These are phyloP conservation scores for Chlorocebus sabaeus DNA, from an alignment of 2,113 vertebrate species.

Conservation along the genomic window DNA sequence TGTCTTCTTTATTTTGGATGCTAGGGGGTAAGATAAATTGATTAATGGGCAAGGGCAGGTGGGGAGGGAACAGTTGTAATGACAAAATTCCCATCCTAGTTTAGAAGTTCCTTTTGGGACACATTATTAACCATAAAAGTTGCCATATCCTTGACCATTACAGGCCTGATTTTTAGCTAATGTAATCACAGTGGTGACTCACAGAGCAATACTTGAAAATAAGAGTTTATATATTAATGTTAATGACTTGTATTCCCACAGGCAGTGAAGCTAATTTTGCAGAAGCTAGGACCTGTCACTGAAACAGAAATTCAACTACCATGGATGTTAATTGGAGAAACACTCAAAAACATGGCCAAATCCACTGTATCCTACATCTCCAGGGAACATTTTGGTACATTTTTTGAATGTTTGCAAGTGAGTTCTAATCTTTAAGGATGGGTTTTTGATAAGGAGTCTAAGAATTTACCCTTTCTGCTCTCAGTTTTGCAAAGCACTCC, in stretches of 20 bases:
- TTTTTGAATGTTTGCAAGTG: slow-evolving; percentile 93
- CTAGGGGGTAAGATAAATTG: background rate
- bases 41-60: background rate
- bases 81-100: background rate
- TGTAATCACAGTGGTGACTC: background rate
- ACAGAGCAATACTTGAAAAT: background rate
- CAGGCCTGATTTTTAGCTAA: background rate
- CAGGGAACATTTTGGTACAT: slow-evolving; percentile 88
- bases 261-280: slow-evolving; percentile 88
- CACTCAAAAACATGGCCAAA: slow-evolving; percentile 88
- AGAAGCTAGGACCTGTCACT: slow-evolving; percentile 90
- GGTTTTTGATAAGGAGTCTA: background rate
- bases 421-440: slow-evolving; percentile 1
- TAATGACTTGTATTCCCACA: slow-evolving; percentile 67
- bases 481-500: background rate
- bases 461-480: background rate
- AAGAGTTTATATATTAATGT: background rate
- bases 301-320: slow-evolving; percentile 83
- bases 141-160: background rate
- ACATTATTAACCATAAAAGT: background rate
- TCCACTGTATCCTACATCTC: slow-evolving; percentile 85
- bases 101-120: background rate
- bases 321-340: slow-evolving; percentile 88
- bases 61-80: background rate
- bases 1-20: background rate